Percentiles rank a stretch among this genome's conserved stretches.
Evolutionary conservation across 2,888 invertebrate species (phyloP).

Genomic region (Malthinus seriepunctatus): DNA sequence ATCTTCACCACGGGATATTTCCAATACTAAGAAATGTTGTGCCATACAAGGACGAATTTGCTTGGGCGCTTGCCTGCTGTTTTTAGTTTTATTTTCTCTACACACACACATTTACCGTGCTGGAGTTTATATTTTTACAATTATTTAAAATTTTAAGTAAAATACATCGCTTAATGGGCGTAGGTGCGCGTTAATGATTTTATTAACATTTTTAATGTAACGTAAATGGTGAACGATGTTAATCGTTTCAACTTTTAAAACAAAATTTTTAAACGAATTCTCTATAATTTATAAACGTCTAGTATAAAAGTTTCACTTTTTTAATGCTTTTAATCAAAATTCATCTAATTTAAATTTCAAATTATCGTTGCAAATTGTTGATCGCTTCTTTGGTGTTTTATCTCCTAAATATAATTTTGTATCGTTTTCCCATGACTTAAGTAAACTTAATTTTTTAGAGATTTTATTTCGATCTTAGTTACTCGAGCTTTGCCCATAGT

Average conservation of each 20-base stretch:
- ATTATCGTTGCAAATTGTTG: constrained; percentile 4
- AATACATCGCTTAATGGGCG: not conserved
- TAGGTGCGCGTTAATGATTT: constrained; percentile 1
- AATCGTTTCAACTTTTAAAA: constrained; percentile 4
- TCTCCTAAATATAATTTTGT: not conserved
- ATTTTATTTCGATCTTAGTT: not conserved
- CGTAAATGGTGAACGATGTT: constrained; percentile 5
- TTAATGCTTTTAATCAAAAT: constrained; percentile 5
- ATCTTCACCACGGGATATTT: constrained; percentile 28
- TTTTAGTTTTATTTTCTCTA: constrained; percentile 10
- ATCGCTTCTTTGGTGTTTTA: not conserved
- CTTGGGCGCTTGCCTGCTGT: constrained; percentile 17
- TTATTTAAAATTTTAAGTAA: not conserved
- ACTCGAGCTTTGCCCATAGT: not conserved
- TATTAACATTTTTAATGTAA: constrained; percentile 3
- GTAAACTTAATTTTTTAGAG: not conserved
- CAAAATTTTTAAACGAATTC: not conserved
- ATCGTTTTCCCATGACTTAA: not conserved
- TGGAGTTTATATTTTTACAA: not conserved
- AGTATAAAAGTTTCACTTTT: constrained; percentile 1
- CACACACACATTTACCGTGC: not conserved
- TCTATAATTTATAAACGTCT: constrained; percentile 5
- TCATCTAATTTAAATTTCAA: constrained; percentile 4
- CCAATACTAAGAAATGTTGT: constrained; percentile 26
- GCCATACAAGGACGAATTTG: constrained; percentile 26